Base-by-base conservation (phyloP, 1,140 invertebrate genomes). In the Metopolophium dirhodum region DNA sequence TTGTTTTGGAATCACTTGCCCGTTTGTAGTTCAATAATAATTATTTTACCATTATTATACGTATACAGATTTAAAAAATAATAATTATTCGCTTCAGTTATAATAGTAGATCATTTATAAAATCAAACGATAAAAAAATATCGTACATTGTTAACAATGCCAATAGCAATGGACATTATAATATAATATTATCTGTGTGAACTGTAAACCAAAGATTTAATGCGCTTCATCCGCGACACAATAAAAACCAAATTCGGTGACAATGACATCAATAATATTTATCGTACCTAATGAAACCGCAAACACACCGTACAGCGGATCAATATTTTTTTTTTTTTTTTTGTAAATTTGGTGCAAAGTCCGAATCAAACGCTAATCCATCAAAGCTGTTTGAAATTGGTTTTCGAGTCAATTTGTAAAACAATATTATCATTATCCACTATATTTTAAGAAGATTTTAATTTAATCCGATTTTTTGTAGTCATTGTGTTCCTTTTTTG, bases 51-150 rank as follows among this genome's bases (percentile, higher is more conserved):
- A 77, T 77, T 77, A n/a, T 77, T 77, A 41, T 41, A 7, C 14
- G 30, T n/a, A n/a, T 35, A 77, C 0, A n/a, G 0, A 18, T 35
- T 77, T 77, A 4, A 77, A 77, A 77, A 77, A 77, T n/a, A 77
- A 77, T n/a, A n/a, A 77, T 77, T 77, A 68, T 68, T n/a, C 61
- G 30, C 61, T 68, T 68, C 61, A 68, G 61, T 68, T 68, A 77
- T 35, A 3, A 18, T n/a, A 18, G 14, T n/a, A 68, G 61, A 68
- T n/a, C 61, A n/a, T 68, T 68, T n/a, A n/a, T 68, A n/a, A n/a
- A 68, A n/a, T 6, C 11, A 68, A n/a, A 68, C 30, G 14, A n/a
- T 54, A 68, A 68, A n/a, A n/a, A 30, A n/a, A 68, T n/a, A 68
- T 68, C 61, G 11, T 68, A n/a, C 11, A 30, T 68, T 68, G 4